A percentile compares a stretch with the other conserved stretches of the same genome.
Conservation (phyloP, 2,797 vertebrate species). For the Sylvilagus floridanus region DNA sequence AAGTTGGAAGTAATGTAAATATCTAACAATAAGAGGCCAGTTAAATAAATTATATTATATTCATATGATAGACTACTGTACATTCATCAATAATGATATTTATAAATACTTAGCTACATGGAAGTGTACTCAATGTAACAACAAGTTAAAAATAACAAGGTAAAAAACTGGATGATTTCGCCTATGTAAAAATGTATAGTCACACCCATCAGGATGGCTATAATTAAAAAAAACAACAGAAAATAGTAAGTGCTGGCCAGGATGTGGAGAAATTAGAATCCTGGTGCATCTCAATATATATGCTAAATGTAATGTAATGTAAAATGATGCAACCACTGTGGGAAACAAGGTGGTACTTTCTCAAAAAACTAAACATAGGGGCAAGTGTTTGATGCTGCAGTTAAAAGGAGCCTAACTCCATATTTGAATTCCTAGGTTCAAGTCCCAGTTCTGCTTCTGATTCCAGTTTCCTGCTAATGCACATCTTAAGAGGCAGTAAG, state of each 20-base stretch:
- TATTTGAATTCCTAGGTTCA: no score
- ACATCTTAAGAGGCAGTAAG: no score
- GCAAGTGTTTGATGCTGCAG: no score
- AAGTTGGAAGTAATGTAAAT: conserved; percentile 52
- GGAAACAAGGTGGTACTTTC: neutral
- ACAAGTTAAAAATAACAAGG: conserved; percentile 57
- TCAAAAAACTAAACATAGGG: conserved; percentile 51
- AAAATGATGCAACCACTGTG: neutral
- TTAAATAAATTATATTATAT: conserved; percentile 49
- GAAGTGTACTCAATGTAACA: conserved; percentile 53
- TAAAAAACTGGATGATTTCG: conserved; percentile 40
- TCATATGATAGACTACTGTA: conserved; percentile 47
- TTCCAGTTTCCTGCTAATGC: no score
- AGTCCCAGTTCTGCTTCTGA: no score
- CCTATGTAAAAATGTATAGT: conserved; percentile 32
- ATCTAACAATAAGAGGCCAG: conserved; percentile 31
- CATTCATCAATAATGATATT: conserved; percentile 56
- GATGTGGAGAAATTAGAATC: conserved; percentile 41
- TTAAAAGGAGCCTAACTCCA: no score
- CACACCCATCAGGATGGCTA: neutral
- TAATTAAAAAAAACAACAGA: conserved; percentile 24
- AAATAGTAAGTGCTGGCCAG: conserved; percentile 41
- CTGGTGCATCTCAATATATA: neutral
- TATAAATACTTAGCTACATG: conserved; percentile 59
- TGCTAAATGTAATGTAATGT: conserved; percentile 38